phyloP scores from a whole-genome alignment of 2,113 vertebrate species.

The Esox niger region DNA sequence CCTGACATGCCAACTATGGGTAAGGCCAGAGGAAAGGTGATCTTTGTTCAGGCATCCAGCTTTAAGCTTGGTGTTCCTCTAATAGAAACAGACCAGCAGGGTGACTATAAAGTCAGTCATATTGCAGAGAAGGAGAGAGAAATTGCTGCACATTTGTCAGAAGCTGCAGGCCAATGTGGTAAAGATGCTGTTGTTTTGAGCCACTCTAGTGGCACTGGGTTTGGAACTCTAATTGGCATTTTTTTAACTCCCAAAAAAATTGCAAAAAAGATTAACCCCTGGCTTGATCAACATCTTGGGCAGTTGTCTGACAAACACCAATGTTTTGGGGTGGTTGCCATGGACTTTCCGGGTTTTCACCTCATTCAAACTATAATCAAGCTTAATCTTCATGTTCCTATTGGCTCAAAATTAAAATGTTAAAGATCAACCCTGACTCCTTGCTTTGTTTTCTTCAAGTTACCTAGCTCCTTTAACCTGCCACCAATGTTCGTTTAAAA shows the following conservation, averaged over 20 bases:
- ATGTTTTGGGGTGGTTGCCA: constrained; percentile 72
- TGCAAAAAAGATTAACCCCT: constrained; percentile 68
- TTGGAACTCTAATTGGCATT: constrained; percentile 56
- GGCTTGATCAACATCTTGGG: constrained; percentile 63
- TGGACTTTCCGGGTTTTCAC: constrained; percentile 71
- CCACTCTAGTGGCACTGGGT: constrained; percentile 69
- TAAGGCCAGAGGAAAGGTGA: constrained; percentile 69
- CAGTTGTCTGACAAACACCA: constrained; percentile 27
- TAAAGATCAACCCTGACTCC: too few species aligned
- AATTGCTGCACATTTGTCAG: constrained; percentile 33
- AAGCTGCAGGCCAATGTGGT: constrained; percentile 33
- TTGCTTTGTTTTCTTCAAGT: too few species aligned
- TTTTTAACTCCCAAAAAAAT: constrained; percentile 61
- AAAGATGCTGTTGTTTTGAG: constrained; percentile 56
- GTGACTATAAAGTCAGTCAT: constrained; percentile 46
- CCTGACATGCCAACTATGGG: constrained; percentile 63
- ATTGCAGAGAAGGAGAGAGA: constrained; percentile 34
- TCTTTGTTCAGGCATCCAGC: constrained; percentile 67
- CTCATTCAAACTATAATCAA: constrained; percentile 64
- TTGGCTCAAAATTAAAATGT: too few species aligned
- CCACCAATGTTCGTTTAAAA: too few species aligned
- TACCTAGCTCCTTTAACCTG: too few species aligned
- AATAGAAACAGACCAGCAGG: constrained; percentile 32
- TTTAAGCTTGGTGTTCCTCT: constrained; percentile 46
- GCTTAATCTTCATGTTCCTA: too few species aligned